Evolutionary conservation across 2,888 invertebrate species (phyloP), one percentile per base, ranked within the genome.

Genomic region (Dolichopus griseipennis): DNA sequence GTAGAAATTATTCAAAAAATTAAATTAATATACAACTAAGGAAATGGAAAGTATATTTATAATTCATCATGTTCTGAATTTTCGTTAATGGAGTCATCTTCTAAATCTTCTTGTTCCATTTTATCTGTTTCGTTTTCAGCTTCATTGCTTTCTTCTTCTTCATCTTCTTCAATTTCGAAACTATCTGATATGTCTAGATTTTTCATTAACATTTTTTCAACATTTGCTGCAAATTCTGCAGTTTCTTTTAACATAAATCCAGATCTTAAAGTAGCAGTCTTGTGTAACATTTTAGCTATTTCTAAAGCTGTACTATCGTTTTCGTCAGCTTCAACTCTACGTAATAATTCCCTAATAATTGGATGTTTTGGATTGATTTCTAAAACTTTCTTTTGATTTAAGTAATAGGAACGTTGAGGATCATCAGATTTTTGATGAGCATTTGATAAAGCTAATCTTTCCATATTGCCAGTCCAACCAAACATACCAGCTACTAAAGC

Each of bases 401-500:
- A 83, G 80, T 97, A 95, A 80, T 93, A 83, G 75, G 87, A 87
- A 77, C 93, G 89, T 78, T 95, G 93, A 52, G 93, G 91, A 84
- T 97, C 96, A 78, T 97, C 93, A 6, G 90, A 81, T 81, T 98
- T 98, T 81, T 97, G 95, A 82, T 98, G 97, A 20, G 98, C 97
- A 83, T 99, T 98, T 65, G 93, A 92, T 72, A 92, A 83, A 71
- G 97, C 96, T 72, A 98, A 87, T 66, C 98, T 87, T 84, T 98
- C 98, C 98, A 99, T 98, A 83, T 98, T 98, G 76, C 97, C 98
- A 75, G 97, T 97, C 97, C 97, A 98, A 74, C 97, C 97, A 83
- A 95, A 98, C 85, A 93, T 90, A 70, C 93, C 92, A 72, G 98
- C 98, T 65, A 97, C 95, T 67, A 99, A 85, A 67, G 97, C 98